A percentile compares a stretch with the other conserved stretches of the same genome.
Evolutionary conservation across 2,113 vertebrate species (phyloP).

Genomic region (Abramis brama): DNA sequence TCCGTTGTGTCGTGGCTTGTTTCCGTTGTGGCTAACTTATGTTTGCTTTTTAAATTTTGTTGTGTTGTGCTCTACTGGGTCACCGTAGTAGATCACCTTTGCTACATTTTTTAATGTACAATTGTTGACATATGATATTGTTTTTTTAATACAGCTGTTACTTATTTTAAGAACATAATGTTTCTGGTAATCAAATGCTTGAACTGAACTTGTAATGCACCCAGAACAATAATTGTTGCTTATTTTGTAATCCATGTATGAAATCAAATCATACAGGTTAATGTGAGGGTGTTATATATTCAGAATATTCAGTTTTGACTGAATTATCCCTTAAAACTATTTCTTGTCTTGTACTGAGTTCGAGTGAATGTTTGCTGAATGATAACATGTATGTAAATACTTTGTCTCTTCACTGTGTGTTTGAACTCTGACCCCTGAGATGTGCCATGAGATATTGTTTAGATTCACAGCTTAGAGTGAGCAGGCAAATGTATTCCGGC

Average conservation of each 20-base stretch:
- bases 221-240: too few relatives aligned
- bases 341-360: background rate
- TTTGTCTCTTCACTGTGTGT: background rate
- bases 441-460: background rate
- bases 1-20: too few relatives aligned
- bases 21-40: too few relatives aligned
- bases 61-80: too few relatives aligned
- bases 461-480: background rate
- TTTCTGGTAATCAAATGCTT: too few relatives aligned
- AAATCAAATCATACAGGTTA: background rate
- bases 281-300: background rate
- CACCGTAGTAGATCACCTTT: too few relatives aligned
- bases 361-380: background rate
- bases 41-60: too few relatives aligned
- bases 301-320: background rate
- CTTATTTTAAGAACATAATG: too few relatives aligned
- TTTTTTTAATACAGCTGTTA: too few relatives aligned
- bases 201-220: too few relatives aligned
- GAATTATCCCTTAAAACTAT: background rate
- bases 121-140: background rate
- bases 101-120: too few relatives aligned
- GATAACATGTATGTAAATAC: background rate
- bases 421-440: constrained; percentile 8
- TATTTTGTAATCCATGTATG: too few relatives aligned
- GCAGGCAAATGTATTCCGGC: background rate